These are phyloP conservation scores for Chlorospingus semifuscus DNA, from an alignment of 2,797 vertebrate species.

Conservation along the genomic window DNA sequence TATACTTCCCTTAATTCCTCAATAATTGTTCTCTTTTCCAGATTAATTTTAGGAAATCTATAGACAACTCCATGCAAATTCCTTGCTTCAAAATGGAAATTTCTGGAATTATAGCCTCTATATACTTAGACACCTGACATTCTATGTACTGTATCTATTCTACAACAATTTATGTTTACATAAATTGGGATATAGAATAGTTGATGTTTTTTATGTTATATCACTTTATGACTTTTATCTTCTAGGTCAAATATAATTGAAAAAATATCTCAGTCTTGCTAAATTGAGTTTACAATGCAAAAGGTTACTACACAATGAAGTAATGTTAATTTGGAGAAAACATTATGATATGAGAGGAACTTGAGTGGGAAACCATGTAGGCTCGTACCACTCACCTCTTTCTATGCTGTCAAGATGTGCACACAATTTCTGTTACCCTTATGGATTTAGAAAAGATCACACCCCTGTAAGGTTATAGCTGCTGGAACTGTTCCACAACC, in stretches of 20 bases:
- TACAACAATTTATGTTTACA: not conserved
- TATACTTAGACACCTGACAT: not conserved
- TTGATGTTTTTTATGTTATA: not conserved
- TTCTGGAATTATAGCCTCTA: not conserved
- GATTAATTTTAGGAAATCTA: not conserved
- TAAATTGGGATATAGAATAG: not conserved
- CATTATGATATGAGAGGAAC: not conserved
- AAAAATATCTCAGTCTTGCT: not conserved
- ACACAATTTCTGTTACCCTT: not conserved
- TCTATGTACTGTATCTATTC: not conserved
- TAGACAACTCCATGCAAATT: not conserved
- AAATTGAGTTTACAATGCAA: not conserved
- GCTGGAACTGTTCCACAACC: not conserved
- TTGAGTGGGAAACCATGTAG: not conserved
- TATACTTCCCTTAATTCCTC: not conserved
- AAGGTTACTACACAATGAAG: not conserved
- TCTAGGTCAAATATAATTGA: not conserved
- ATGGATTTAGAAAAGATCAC: not conserved
- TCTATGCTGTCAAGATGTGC: not conserved
- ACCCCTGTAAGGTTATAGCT: not conserved
- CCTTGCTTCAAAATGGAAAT: not conserved
- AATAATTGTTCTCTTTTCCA: not conserved
- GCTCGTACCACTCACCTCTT: not conserved
- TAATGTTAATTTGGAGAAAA: not conserved
- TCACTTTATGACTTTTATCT: not conserved